Evolutionary conservation across 2,888 invertebrate species (phyloP).

Genomic region (Eristalinus sepulchralis): DNA sequence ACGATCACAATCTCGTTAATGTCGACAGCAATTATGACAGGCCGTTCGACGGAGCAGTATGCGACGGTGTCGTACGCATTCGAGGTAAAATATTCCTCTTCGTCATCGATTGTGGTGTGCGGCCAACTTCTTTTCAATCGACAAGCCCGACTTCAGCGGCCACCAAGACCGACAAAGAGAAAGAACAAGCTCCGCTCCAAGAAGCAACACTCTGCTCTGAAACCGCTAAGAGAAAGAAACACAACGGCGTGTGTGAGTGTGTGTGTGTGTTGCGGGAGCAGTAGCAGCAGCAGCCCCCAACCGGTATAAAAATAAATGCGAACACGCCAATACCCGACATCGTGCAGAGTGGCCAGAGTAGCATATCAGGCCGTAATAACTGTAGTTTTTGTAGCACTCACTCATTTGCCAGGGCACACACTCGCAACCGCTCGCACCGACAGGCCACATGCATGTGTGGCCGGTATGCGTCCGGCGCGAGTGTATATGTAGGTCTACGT

Average conservation of each 20-base stretch:
- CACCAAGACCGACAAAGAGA: constrained; percentile 39
- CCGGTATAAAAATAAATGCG: constrained; percentile 65
- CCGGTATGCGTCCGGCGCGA: constrained; percentile 68
- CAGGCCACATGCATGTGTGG: constrained; percentile 26
- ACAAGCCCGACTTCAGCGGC: neutral
- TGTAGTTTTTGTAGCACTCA: constrained; percentile 72
- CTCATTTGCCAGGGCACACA: constrained; percentile 9
- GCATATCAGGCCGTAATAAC: constrained; percentile 65
- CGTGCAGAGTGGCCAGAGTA: constrained; percentile 33
- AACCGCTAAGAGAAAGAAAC: constrained; percentile 55
- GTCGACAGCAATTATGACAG: constrained; percentile 55
- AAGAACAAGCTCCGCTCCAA: constrained; percentile 44
- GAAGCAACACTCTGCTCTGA: constrained; percentile 20
- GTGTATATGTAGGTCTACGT: constrained; percentile 81
- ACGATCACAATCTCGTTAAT: constrained; percentile 41
- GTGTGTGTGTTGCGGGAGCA: constrained; percentile 17
- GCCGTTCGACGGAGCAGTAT: neutral
- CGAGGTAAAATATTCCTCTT: constrained; percentile 19
- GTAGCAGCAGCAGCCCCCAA: constrained; percentile 30
- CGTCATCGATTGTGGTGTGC: constrained; percentile 10
- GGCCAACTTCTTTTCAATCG: neutral
- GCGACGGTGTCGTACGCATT: constrained; percentile 34
- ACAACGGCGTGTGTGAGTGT: neutral
- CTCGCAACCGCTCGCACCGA: constrained; percentile 4
- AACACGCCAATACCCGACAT: constrained; percentile 38